These are phyloP conservation scores for Biston stratarius DNA, from an alignment of 2,888 invertebrate species.

Conservation along the genomic window DNA sequence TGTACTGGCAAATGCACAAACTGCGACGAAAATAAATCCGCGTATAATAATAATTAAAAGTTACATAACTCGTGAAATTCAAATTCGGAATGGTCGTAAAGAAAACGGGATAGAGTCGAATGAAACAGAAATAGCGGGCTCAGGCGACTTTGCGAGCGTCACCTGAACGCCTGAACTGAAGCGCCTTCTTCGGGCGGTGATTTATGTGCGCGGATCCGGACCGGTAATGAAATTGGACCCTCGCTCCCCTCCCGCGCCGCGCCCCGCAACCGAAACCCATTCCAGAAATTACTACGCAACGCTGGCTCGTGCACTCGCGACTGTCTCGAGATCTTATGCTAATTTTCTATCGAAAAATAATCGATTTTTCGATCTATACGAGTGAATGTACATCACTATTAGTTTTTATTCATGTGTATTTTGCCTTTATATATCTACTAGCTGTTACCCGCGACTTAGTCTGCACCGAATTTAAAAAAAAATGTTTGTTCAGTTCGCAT, in stretches of 20 bases:
- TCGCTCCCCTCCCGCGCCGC: slow-evolving; percentile 70
- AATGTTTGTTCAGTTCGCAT: too few species aligned
- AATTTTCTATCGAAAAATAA: slow-evolving; percentile 37
- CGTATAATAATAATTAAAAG: slow-evolving; percentile 22
- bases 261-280: slow-evolving; percentile 72
- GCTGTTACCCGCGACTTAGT: too few species aligned
- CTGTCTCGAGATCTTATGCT: slow-evolving; percentile 36
- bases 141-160: slow-evolving; percentile 82
- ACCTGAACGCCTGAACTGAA: slow-evolving; percentile 87
- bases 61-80: slow-evolving; percentile 46
- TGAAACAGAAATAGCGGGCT: slow-evolving; percentile 79
- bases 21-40: too few species aligned
- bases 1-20: too few species aligned
- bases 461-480: too few species aligned
- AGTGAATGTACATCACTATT: neutral
- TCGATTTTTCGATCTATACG: neutral
- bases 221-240: slow-evolving; percentile 87
- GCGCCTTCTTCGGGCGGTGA: slow-evolving; percentile 86
- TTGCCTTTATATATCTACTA: neutral
- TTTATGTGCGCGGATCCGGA: slow-evolving; percentile 86
- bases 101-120: slow-evolving; percentile 78
- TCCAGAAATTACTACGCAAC: slow-evolving; percentile 86
- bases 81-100: slow-evolving; percentile 80
- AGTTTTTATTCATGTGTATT: neutral
- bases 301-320: slow-evolving; percentile 71